Conservation (phyloP, 1,140 invertebrate species). For the Matsumurasca onukii region DNA sequence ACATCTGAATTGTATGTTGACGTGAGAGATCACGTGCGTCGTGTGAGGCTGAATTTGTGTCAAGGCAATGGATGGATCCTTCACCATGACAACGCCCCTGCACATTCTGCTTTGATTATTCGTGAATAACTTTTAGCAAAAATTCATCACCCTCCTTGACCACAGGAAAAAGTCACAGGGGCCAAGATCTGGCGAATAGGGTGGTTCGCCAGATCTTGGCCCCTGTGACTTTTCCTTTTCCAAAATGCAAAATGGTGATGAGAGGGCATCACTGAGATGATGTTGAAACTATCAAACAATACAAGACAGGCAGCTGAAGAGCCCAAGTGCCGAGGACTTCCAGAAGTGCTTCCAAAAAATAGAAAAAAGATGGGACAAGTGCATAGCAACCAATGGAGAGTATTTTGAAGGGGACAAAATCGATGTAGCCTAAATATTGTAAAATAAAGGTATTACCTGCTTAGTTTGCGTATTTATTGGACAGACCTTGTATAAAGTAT, state of each 20-base stretch:
- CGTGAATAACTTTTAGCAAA: neutral
- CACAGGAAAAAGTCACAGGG: neutral
- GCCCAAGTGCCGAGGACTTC: slow-evolving; percentile 36
- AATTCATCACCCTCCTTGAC: neutral
- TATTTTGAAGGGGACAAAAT: slow-evolving; percentile 39
- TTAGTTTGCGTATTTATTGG: neutral
- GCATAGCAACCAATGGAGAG: slow-evolving; percentile 33
- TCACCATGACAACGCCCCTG: too few species aligned
- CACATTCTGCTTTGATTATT: neutral
- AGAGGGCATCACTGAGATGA: slow-evolving; percentile 18
- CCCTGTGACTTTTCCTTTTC: slow-evolving; percentile 26
- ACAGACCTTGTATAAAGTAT: neutral
- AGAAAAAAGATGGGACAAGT: slow-evolving; percentile 37
- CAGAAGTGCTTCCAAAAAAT: slow-evolving; percentile 35
- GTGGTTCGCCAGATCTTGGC: too few species aligned
- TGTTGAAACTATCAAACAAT: slow-evolving; percentile 16
- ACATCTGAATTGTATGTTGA: neutral
- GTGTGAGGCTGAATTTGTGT: neutral
- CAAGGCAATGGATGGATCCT: neutral
- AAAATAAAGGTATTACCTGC: slow-evolving; percentile 19
- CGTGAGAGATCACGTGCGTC: neutral
- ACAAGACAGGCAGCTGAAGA: slow-evolving; percentile 32
- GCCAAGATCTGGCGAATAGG: too few species aligned
- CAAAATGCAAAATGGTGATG: slow-evolving; percentile 22
- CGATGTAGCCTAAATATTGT: slow-evolving; percentile 30